Evolutionary conservation across 2,888 invertebrate genomes (phyloP).

Genomic region (Platycheirus rosarum): DNA sequence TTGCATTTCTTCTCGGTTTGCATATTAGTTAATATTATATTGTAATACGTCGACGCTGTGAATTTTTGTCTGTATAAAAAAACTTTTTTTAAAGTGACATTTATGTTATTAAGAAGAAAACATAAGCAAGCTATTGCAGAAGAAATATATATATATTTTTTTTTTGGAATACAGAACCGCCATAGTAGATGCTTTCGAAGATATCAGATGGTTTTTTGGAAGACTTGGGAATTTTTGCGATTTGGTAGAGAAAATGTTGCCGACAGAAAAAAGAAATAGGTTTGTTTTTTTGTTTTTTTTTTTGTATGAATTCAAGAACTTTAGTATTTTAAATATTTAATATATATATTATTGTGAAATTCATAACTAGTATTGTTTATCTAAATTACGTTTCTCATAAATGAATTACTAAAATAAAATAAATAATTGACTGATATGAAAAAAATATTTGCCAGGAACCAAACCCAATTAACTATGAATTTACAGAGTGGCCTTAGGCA

Average conservation of each 20-base stretch:
- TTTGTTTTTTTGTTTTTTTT: too few species aligned
- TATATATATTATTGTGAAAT: too few species aligned
- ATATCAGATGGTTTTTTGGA: constrained; percentile 75
- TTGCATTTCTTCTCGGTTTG: too few species aligned
- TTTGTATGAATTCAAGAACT: not conserved
- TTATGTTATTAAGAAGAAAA: too few species aligned
- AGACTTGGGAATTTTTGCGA: constrained; percentile 73
- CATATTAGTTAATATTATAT: not conserved
- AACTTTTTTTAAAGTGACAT: not conserved
- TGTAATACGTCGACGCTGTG: not conserved
- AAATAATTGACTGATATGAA: too few species aligned
- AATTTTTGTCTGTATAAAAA: not conserved
- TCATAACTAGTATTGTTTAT: too few species aligned
- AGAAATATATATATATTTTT: not conserved
- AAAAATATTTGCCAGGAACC: constrained; percentile 54
- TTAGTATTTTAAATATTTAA: too few species aligned
- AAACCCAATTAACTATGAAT: constrained; percentile 51
- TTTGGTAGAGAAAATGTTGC: constrained; percentile 73
- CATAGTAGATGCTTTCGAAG: constrained; percentile 64
- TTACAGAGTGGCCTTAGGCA: constrained; percentile 75
- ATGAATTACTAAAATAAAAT: too few species aligned
- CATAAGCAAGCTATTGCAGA: too few species aligned
- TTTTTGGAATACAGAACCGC: constrained; percentile 2
- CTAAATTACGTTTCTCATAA: too few species aligned
- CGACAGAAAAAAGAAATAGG: constrained; percentile 59